Conservation (phyloP, 2,888 invertebrate genomes). For the Drosophila yooni region DNA sequence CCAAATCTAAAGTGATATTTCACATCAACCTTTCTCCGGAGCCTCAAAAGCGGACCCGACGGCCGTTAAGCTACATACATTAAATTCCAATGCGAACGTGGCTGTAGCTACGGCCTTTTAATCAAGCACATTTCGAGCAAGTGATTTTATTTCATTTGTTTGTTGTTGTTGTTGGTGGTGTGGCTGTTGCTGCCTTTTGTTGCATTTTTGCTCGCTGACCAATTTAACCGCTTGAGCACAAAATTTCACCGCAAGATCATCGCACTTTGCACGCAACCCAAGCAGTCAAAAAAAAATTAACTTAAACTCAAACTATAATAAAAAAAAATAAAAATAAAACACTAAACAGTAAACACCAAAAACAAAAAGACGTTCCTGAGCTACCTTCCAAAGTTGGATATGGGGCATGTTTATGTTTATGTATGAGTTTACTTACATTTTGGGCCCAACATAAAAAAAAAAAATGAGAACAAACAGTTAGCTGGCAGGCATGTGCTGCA, state of each 20-base stretch:
- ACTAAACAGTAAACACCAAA: constrained; percentile 39
- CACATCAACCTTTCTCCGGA: constrained; percentile 73
- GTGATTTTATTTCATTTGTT: constrained; percentile 70
- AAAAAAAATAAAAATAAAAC: constrained; percentile 22
- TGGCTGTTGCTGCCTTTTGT: constrained; percentile 44
- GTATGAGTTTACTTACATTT: constrained; percentile 72
- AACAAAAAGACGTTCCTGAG: constrained; percentile 45
- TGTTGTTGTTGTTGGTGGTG: constrained; percentile 32
- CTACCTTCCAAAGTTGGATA: constrained; percentile 58
- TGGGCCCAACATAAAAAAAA: constrained; percentile 35
- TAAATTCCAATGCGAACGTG: constrained; percentile 54
- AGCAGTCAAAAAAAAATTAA: constrained; percentile 50
- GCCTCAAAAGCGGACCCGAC: constrained; percentile 45
- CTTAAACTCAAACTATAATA: constrained; percentile 22
- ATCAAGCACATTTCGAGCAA: constrained; percentile 74
- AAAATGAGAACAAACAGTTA: constrained; percentile 58
- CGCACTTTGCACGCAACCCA: constrained; percentile 78
- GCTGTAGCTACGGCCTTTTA: constrained; percentile 65
- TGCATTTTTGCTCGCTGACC: constrained; percentile 80
- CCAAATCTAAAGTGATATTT: constrained; percentile 70
- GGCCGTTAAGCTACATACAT: constrained; percentile 31
- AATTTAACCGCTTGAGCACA: constrained; percentile 82
- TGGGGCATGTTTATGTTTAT: constrained; percentile 69
- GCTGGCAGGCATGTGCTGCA: constrained; percentile 34
- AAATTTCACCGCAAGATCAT: constrained; percentile 81